phyloP scores from a whole-genome alignment of 2,797 vertebrate genomes.

The Hozukius guyotensis region DNA sequence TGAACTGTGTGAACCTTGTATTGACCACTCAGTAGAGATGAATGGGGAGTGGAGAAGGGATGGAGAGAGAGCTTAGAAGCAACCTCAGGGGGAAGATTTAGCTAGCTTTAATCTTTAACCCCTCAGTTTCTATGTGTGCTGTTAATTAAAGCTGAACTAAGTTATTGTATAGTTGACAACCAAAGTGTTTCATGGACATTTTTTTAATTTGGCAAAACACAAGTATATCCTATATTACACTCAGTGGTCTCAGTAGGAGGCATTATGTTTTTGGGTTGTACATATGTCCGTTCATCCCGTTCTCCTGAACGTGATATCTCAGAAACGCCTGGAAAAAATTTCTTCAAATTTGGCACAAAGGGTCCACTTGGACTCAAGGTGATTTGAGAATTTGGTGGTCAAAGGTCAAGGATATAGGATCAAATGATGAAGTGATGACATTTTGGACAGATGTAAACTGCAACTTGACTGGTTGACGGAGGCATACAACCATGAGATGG shows the following conservation, averaged over 20 bases:
- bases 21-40: background rate
- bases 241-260: too few species aligned
- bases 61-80: background rate
- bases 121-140: background rate
- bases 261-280: too few species aligned
- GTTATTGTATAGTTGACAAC: background rate
- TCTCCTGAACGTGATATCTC: background rate
- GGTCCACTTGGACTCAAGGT: background rate
- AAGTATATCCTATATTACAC: too few species aligned
- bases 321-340: background rate
- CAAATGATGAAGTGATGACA: too few species aligned
- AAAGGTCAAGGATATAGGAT: too few species aligned
- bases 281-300: too few species aligned
- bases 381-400: too few species aligned
- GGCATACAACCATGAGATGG: too few species aligned
- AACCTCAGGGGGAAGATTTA: background rate
- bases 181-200: background rate
- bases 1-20: slow-evolving; percentile 13
- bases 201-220: background rate
- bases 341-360: background rate
- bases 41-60: background rate
- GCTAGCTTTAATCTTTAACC: background rate
- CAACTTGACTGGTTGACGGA: too few species aligned
- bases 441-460: too few species aligned
- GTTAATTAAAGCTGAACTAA: background rate